Conservation (phyloP, 2,113 vertebrate species). For the Muntiacus muntjak region DNA sequence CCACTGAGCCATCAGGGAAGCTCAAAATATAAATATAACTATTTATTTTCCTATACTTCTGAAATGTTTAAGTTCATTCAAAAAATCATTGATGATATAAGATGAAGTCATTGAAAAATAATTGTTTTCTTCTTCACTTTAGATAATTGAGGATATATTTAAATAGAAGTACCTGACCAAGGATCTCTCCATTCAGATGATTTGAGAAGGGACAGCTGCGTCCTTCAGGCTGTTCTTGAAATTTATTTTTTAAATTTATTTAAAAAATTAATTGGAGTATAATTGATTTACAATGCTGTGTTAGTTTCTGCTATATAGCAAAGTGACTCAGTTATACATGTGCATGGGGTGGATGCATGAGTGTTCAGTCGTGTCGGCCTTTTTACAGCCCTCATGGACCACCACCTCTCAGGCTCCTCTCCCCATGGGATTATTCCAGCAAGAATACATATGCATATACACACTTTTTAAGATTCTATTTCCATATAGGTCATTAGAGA, state of each 20-base stretch:
- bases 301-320: neutral
- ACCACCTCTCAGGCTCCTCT: neutral
- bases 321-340: neutral
- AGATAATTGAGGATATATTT: neutral
- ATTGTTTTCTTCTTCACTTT: neutral
- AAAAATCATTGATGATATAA: neutral
- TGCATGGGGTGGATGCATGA: neutral
- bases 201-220: neutral
- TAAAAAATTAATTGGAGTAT: neutral
- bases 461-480: neutral
- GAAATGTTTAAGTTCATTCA: neutral
- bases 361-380: rapidly evolving
- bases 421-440: neutral
- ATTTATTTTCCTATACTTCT: neutral
- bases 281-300: neutral
- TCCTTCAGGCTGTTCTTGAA: neutral
- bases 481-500: neutral
- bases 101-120: neutral
- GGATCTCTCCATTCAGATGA: neutral
- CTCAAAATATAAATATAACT: neutral
- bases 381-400: neutral
- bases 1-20: neutral
- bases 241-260: neutral
- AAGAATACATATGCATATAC: neutral
- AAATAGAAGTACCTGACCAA: neutral